These are phyloP conservation scores for Sabellastarte sp. DNA, from an alignment of 2,888 invertebrate genomes.

Conservation along the genomic window DNA sequence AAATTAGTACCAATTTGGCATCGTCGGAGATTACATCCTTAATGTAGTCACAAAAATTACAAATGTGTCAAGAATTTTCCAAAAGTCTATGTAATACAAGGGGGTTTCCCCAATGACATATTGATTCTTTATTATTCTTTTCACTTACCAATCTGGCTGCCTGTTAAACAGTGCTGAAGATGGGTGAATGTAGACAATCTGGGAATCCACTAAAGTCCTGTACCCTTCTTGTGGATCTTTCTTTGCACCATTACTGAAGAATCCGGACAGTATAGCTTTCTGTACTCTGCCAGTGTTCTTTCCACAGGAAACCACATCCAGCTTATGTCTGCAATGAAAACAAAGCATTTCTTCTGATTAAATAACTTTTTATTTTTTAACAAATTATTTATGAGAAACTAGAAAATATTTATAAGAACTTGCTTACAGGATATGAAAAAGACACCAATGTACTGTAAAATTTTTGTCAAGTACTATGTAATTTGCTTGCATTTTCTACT, in stretches of 20 bases:
- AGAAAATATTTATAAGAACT: constrained; percentile 10
- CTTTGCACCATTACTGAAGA: constrained; percentile 98
- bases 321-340: constrained; percentile 49
- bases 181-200: constrained; percentile 96
- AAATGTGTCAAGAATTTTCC: too few species aligned
- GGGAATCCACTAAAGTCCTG: constrained; percentile 93
- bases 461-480: too few species aligned
- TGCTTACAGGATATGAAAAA: too few species aligned
- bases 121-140: too few species aligned
- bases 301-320: constrained; percentile 92
- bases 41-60: too few species aligned
- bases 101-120: too few species aligned
- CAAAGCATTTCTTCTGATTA: too few species aligned
- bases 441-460: too few species aligned
- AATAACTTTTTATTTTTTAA: neutral
- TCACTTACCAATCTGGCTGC: constrained; percentile 90
- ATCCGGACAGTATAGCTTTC: constrained; percentile 95
- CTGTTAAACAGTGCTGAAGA: constrained; percentile 96
- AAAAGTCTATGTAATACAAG: too few species aligned
- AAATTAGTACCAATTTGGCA: too few species aligned
- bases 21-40: too few species aligned
- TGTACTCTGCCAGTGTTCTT: constrained; percentile 94
- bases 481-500: too few species aligned
- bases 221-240: constrained; percentile 98
- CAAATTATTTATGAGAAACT: neutral